phyloP scores from a whole-genome alignment of 2,797 vertebrate species.

The Pantherophis alleghaniensis region DNA sequence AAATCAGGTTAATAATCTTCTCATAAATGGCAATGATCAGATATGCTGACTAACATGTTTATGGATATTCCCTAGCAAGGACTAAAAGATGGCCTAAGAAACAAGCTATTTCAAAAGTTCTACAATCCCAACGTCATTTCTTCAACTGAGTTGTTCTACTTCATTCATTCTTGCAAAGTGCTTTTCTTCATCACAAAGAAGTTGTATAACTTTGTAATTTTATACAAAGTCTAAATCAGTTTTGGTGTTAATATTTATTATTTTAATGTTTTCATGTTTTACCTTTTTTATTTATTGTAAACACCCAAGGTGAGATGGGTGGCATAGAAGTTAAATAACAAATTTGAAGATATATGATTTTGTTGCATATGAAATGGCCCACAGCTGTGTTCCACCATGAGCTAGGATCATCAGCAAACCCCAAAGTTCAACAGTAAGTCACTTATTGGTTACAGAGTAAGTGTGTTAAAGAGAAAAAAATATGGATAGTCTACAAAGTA shows the following conservation, averaged over 20 bases:
- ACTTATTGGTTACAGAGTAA: not conserved
- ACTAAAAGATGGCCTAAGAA: not conserved
- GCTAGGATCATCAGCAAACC: not conserved
- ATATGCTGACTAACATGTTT: not conserved
- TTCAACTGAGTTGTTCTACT: not conserved
- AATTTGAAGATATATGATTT: not conserved
- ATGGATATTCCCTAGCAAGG: not conserved
- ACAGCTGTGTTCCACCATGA: not conserved
- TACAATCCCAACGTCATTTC: not conserved
- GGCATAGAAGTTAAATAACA: not conserved
- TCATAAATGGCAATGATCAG: not conserved
- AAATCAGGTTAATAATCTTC: not conserved
- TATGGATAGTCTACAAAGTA: not conserved
- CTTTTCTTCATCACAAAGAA: not conserved
- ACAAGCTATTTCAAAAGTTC: not conserved
- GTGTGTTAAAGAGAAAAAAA: not conserved
- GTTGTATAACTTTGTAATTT: not conserved
- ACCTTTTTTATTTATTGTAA: not conserved
- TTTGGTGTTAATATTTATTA: not conserved
- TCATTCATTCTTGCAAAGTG: not conserved
- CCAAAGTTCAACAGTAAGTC: not conserved
- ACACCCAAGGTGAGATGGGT: not conserved
- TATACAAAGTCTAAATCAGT: not conserved
- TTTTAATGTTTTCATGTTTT: not conserved
- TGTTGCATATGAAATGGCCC: not conserved